Evolutionary conservation across 2,113 vertebrate genomes (phyloP).

Genomic region (Eira barbara): DNA sequence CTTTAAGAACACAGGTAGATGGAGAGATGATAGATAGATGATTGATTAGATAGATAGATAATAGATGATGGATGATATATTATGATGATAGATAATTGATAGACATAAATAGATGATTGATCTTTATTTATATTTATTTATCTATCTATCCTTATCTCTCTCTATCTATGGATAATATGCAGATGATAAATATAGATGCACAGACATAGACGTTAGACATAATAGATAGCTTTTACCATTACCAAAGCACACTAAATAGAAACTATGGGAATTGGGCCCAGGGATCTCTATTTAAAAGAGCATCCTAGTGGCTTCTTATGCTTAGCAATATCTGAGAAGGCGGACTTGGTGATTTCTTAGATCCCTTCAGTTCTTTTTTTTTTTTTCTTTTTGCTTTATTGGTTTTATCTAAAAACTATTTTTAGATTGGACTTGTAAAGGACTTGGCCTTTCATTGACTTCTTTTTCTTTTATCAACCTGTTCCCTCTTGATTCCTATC

Average conservation of each 20-base stretch:
- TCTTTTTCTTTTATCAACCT: not conserved
- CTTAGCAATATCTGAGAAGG: not conserved
- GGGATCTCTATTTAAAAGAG: not conserved
- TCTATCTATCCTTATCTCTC: not conserved
- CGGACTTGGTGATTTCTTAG: not conserved
- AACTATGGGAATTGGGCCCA: not conserved
- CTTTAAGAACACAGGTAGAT: not conserved
- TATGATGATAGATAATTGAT: not conserved
- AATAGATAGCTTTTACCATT: not conserved
- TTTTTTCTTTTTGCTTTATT: not conserved
- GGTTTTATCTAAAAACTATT: not conserved
- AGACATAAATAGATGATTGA: not conserved
- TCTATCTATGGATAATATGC: not conserved
- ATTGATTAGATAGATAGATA: not conserved
- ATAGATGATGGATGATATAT: too few relatives aligned
- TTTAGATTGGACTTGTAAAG: not conserved
- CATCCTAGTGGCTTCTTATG: not conserved
- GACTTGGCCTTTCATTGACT: not conserved
- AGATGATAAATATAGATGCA: not conserved
- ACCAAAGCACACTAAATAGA: not conserved
- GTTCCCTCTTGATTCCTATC: not conserved
- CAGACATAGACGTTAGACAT: not conserved
- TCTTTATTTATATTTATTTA: not conserved
- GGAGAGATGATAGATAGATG: not conserved
- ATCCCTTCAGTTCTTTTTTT: not conserved